Conservation (phyloP, 2,888 invertebrate species). For the Vanessa cardui region DNA sequence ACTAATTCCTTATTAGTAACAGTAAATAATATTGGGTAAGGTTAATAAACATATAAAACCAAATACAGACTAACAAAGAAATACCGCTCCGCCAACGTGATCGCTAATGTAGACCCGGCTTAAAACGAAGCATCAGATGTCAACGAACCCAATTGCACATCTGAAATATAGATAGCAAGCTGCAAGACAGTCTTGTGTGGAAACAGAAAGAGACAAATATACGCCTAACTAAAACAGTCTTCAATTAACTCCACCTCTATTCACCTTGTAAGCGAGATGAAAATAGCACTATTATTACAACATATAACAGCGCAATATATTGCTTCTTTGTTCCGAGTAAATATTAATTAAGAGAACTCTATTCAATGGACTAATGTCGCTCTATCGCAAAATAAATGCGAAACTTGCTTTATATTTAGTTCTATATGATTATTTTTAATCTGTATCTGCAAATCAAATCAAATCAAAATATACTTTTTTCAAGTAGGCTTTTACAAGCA, state of each 20-base stretch:
- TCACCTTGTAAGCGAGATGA: background rate
- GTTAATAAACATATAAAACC: slow-evolving; percentile 31
- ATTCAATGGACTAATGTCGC: too few species aligned
- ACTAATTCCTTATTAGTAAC: background rate
- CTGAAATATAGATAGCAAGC: slow-evolving; percentile 19
- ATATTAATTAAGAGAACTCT: background rate
- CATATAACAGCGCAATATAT: background rate
- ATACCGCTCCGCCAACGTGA: slow-evolving; percentile 23
- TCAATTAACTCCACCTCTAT: background rate
- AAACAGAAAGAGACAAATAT: slow-evolving; percentile 26
- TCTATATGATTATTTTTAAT: too few species aligned
- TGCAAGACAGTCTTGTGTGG: slow-evolving; percentile 8
- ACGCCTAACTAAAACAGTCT: slow-evolving; percentile 13
- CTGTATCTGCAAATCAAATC: too few species aligned
- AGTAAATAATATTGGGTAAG: slow-evolving; percentile 9
- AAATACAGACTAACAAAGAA: slow-evolving; percentile 28
- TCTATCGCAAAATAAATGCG: too few species aligned
- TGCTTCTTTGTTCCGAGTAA: slow-evolving; percentile 1
- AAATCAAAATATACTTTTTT: too few species aligned
- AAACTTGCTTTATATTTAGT: too few species aligned
- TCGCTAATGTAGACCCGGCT: slow-evolving; percentile 23
- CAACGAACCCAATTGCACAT: slow-evolving; percentile 29
- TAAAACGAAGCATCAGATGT: slow-evolving; percentile 22
- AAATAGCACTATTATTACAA: background rate
- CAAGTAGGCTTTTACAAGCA: too few species aligned